A percentile compares a stretch with the other conserved stretches of the same genome.
phyloP scores from a whole-genome alignment of 1,140 invertebrate species.

The Dinoponera quadriceps region DNA sequence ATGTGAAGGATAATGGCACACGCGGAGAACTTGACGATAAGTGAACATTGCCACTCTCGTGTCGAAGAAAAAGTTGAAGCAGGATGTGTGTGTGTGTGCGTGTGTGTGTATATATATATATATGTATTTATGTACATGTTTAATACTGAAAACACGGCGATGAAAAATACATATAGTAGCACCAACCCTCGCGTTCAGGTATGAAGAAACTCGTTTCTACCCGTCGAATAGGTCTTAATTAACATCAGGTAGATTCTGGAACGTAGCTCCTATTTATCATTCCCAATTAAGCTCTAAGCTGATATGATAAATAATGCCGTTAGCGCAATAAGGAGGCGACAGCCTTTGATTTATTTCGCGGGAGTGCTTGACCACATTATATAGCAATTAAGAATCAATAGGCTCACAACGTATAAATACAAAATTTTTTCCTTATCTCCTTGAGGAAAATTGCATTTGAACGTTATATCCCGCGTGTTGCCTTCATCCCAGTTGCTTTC shows the following conservation, averaged over 20 bases:
- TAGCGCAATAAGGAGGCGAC: conserved; percentile 32
- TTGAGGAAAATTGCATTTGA: not conserved
- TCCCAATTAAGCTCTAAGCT: conserved; percentile 64
- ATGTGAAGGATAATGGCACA: conserved; percentile 1
- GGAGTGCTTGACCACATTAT: conserved; percentile 3
- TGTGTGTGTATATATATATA: too few species aligned
- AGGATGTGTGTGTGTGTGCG: too few species aligned
- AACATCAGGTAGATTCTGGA: conserved; percentile 59
- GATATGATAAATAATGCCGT: conserved; percentile 53
- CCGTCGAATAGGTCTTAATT: conserved; percentile 69
- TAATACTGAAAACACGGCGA: not conserved
- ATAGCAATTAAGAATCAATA: conserved; percentile 51
- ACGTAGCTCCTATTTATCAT: conserved; percentile 65
- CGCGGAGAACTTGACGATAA: conserved; percentile 6
- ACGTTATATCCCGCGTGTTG: not conserved
- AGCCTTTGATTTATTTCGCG: conserved; percentile 48
- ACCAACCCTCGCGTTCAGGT: conserved; percentile 16
- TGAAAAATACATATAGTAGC: conserved; percentile 35
- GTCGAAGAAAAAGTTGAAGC: too few species aligned
- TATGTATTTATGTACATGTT: not conserved
- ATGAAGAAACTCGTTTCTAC: conserved; percentile 44
- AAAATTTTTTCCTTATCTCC: not conserved
- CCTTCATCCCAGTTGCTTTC: not conserved
- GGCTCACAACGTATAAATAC: not conserved
- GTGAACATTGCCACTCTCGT: not conserved